Conservation (phyloP, 1,140 invertebrate genomes). For the Brachionus manjavacas region DNA sequence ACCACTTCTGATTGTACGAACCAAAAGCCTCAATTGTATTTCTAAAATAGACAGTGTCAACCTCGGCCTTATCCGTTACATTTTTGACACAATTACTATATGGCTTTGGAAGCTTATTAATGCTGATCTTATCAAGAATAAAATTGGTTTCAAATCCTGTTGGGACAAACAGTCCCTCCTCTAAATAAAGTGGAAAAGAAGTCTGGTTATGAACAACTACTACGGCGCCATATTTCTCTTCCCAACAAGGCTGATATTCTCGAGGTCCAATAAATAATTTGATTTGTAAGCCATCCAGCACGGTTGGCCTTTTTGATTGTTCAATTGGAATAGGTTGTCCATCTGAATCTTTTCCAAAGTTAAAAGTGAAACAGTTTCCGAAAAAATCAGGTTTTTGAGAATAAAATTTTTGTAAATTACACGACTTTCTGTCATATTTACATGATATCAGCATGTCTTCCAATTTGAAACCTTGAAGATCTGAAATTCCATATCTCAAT, state of each 20-base stretch:
- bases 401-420: constrained; percentile 5
- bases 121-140: not conserved
- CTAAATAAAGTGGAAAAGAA: not conserved
- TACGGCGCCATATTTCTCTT: not conserved
- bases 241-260: constrained; percentile 19
- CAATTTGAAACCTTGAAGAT: not conserved
- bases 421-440: not conserved
- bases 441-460: constrained; percentile 6
- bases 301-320: not conserved
- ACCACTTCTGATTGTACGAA: not conserved
- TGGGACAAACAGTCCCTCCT: not conserved
- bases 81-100: constrained; percentile 10
- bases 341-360: not conserved
- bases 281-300: not conserved
- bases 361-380: constrained; percentile 14
- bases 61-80: not conserved
- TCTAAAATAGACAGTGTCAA: not conserved
- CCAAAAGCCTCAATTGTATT: not conserved
- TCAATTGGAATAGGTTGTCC: not conserved
- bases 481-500: not conserved
- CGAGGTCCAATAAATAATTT: not conserved
- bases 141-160: constrained; percentile 4
- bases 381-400: not conserved
- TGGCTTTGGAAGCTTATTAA: not conserved
- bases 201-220: not conserved